These are phyloP conservation scores for Pammene fasciana DNA, from an alignment of 2,888 invertebrate species.

Conservation along the genomic window DNA sequence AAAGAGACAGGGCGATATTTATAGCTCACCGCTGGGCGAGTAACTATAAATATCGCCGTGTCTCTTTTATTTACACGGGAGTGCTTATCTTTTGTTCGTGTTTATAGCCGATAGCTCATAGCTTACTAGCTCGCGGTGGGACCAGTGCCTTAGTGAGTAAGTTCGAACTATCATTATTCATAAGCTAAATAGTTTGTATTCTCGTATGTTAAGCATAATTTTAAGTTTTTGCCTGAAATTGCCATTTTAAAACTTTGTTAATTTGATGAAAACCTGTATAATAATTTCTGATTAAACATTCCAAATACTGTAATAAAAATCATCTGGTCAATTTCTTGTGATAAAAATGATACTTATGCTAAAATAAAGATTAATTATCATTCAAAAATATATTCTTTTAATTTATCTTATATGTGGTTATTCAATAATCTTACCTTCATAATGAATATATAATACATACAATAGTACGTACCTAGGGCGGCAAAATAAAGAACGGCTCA, in stretches of 20 bases:
- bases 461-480: too few relatives aligned
- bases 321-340: constrained; percentile 11
- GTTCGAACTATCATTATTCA: background rate
- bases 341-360: constrained; percentile 6
- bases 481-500: too few relatives aligned
- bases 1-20: too few relatives aligned
- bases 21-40: too few relatives aligned
- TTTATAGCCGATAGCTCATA: too few relatives aligned
- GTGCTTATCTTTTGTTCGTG: too few relatives aligned
- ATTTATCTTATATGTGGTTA: too few relatives aligned
- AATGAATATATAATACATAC: too few relatives aligned
- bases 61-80: too few relatives aligned
- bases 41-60: too few relatives aligned
- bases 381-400: background rate
- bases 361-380: background rate
- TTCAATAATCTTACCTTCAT: too few relatives aligned
- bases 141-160: constrained; percentile 1
- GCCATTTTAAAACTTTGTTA: background rate
- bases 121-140: too few relatives aligned
- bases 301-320: background rate
- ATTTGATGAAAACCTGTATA: background rate
- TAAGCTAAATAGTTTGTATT: constrained; percentile 9
- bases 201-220: constrained; percentile 14
- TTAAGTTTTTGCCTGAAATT: background rate
- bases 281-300: constrained; percentile 1